Evolutionary conservation across 2,797 vertebrate species (phyloP), one percentile per base, ranked within the genome.

Genomic region (Atherinosoma microstoma): DNA sequence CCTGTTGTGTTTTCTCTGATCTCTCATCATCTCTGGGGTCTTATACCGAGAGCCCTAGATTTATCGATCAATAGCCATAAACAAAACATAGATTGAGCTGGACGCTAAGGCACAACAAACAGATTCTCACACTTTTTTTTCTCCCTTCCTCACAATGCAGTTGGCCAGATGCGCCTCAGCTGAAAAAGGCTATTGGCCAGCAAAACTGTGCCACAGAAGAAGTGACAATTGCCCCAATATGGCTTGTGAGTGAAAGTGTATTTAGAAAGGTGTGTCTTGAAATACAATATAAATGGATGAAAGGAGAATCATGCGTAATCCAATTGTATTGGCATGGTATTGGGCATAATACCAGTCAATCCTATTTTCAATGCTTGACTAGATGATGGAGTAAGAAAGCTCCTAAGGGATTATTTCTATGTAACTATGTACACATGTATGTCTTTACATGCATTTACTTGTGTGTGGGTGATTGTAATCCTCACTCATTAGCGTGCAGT

Each of bases 41-140:
- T 90, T 82, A 80, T 75, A 83, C 80, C 78, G 87, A 83, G 79
- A 87, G 87, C 83, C 86, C 73, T 58, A 83, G 90, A 90, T 92
- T 89, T 86, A 89, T 87, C 76, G 73, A 90, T 93, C 91, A 83
- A 91, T 89, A 88, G 64, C 73, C 76, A 78, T 91, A 92, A 93
- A 93, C 85, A 93, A 89, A 89, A 82, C 83, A 83, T 68, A 87
- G 87, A 92, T 91, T 92, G 88, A 89, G 90, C 79, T 79, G 78
- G 91, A 86, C 81, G 38, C 78, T 59, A 27, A 75, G 78, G 73
- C 67, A 60, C 76, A 82, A 75, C 75, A 75, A 79, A 88, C 20
- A 18, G 80, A 86, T 89, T 80, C 80, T 75, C 0, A 15, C 16
- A 59, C 47, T 76, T 84, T 73, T 76, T 84, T 73, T 51, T 47